Evolutionary conservation across 2,888 invertebrate genomes (phyloP).

Genomic region (Prosopocoilus inquinatus): DNA sequence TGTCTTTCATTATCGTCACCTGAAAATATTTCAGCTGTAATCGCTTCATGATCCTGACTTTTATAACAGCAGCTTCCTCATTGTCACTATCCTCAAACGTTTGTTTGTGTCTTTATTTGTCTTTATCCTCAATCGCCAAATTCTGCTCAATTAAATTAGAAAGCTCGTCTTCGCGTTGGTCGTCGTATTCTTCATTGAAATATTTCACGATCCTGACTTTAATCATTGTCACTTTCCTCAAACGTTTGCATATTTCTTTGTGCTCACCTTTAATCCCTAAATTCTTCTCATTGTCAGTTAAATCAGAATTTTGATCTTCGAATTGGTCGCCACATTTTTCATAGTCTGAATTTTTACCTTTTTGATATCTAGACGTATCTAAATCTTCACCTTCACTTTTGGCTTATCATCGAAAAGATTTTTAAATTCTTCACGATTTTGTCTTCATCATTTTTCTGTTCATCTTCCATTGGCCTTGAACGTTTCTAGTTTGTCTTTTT

Average conservation of each 20-base stretch:
- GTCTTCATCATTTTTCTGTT: too few species aligned
- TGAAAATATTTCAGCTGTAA: conserved; percentile 86
- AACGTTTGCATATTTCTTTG: conserved; percentile 84
- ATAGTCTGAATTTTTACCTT: conserved; percentile 79
- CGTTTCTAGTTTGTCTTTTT: too few species aligned
- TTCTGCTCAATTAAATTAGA: too few species aligned
- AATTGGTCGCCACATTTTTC: conserved; percentile 87
- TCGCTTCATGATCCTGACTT: conserved; percentile 79
- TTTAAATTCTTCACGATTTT: too few species aligned
- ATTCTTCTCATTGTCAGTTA: conserved; percentile 98
- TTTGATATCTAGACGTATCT: conserved; percentile 67
- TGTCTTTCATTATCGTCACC: too few species aligned
- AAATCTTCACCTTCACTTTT: conserved; percentile 84
- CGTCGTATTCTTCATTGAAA: too few species aligned
- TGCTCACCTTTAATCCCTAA: conserved; percentile 90
- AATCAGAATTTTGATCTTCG: conserved; percentile 97
- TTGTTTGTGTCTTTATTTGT: too few species aligned
- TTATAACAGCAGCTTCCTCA: conserved; percentile 77
- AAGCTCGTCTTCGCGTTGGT: too few species aligned
- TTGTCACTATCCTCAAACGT: conserved; percentile 91
- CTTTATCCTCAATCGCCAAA: too few species aligned
- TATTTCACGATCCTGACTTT: too few species aligned
- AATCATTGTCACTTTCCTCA: conserved; percentile 78
- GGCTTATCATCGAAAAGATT: too few species aligned
- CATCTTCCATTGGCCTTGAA: too few species aligned